These are phyloP conservation scores for Sesia apiformis DNA, from an alignment of 2,888 invertebrate species.

Conservation along the genomic window DNA sequence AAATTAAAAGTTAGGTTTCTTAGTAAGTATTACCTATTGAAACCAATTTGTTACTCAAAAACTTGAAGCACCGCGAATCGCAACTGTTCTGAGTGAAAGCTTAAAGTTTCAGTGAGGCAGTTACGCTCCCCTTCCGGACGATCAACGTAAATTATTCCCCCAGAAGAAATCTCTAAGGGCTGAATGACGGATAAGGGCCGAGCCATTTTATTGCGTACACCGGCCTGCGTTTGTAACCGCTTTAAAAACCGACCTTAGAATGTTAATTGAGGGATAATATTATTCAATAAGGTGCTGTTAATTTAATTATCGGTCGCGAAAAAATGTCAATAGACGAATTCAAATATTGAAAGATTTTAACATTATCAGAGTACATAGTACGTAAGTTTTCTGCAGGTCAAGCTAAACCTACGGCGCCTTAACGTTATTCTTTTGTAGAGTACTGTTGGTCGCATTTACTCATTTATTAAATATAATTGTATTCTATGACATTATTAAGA, in stretches of 20 bases:
- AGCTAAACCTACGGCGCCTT: too few relatives aligned
- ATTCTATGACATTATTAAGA: too few relatives aligned
- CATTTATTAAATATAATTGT: too few relatives aligned
- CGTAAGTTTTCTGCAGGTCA: slow-evolving; percentile 4
- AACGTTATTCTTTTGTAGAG: too few relatives aligned
- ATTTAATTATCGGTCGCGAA: slow-evolving; percentile 44
- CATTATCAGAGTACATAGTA: too few relatives aligned
- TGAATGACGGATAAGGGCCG: slow-evolving; percentile 72
- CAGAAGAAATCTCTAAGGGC: slow-evolving; percentile 71
- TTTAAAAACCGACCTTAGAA: slow-evolving; percentile 64
- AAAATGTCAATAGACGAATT: slow-evolving; percentile 21
- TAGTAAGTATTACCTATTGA: too few relatives aligned
- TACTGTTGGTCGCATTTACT: too few relatives aligned
- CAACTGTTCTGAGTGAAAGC: slow-evolving; percentile 66
- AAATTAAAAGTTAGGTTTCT: too few relatives aligned
- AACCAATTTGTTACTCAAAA: slow-evolving; percentile 54
- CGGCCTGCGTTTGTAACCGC: slow-evolving; percentile 50
- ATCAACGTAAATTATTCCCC: slow-evolving; percentile 73
- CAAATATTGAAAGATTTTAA: background rate
- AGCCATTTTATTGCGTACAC: slow-evolving; percentile 66
- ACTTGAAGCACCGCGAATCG: slow-evolving; percentile 64
- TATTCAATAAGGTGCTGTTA: slow-evolving; percentile 52
- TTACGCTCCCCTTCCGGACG: slow-evolving; percentile 68
- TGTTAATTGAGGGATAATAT: slow-evolving; percentile 67
- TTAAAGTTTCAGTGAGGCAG: slow-evolving; percentile 73